phyloP scores from a whole-genome alignment of 2,113 vertebrate genomes.

The Pao palembangensis region DNA sequence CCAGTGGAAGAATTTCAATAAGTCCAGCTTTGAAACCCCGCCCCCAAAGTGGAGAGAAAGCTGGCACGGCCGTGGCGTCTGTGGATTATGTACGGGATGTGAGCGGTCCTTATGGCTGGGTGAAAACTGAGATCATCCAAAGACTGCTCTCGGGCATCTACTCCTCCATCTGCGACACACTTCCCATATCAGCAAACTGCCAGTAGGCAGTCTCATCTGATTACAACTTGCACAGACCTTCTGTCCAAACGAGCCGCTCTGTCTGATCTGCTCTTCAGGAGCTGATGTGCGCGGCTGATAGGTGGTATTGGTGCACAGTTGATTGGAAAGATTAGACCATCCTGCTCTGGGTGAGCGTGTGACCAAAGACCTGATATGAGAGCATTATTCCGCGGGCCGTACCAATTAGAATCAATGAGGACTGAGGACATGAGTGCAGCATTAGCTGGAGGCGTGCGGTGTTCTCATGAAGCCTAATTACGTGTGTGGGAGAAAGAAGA shows the following conservation, averaged over 20 bases:
- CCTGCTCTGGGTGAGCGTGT: slow-evolving; percentile 14
- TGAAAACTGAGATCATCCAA: slow-evolving; percentile 68
- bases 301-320: not conserved
- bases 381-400: slow-evolving; percentile 30
- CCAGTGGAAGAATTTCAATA: not conserved
- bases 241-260: slow-evolving; percentile 4
- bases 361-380: slow-evolving; percentile 17
- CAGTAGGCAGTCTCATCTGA: slow-evolving; percentile 35
- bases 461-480: slow-evolving; percentile 31
- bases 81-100: slow-evolving; percentile 46
- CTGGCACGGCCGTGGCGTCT: slow-evolving; percentile 34
- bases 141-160: slow-evolving; percentile 62
- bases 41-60: slow-evolving; percentile 23
- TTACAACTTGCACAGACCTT: slow-evolving; percentile 18
- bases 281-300: not conserved
- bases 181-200: slow-evolving; percentile 35
- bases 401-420: slow-evolving; percentile 44
- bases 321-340: slow-evolving; percentile 5
- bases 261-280: slow-evolving; percentile 1
- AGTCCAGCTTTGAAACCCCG: slow-evolving; percentile 20
- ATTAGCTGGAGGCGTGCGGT: slow-evolving; percentile 25
- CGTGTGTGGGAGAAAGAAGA: slow-evolving; percentile 37
- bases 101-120: slow-evolving; percentile 65
- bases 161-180: slow-evolving; percentile 70
- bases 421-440: slow-evolving; percentile 35